Evolutionary conservation across 2,888 invertebrate species (phyloP), one percentile per base, ranked within the genome.

Genomic region (Syrista parreyssii): DNA sequence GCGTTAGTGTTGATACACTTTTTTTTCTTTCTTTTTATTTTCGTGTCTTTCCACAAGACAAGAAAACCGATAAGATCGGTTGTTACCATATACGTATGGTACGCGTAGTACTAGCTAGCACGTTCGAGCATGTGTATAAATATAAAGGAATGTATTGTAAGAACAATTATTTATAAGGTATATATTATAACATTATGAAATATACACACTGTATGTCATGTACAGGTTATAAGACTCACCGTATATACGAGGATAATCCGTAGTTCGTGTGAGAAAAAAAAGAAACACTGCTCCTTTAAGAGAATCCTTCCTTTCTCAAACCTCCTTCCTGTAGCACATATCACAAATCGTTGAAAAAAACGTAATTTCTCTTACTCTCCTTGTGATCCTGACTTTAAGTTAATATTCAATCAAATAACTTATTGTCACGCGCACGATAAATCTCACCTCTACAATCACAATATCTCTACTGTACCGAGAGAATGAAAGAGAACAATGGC

Each of bases 211-310:
- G 55, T 40, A 40, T 55, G 23, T 9, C 23, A 55, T 55, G 2
- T 55, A 55, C 55, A 55, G 23, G 23, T 23, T 55, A 55, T 55
- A 55, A 23, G 55, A 86, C 89, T 89, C 84, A 89, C 89, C 89
- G 89, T 89, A 88, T 87, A 83, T 82, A 86, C 88, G 89, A 88
- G 88, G 87, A 87, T 89, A 89, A 89, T 89, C 89, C 89, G 85
- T 83, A 82, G 85, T 81, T 79, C 23, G 55, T 55, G 55, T 23
- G 55, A 23, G 34, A 55, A 83, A 83, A 84, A 81, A 85, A 80
- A 86, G 84, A 84, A 84, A 83, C 82, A 78, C 73, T 73, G 74
- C 35, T 55, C 71, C 74, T 35, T 74, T 12, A 33, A 31, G 33
- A 35, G 23, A 74, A 74, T 79, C 81, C 75, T 80, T 71, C 32